Base-by-base conservation (phyloP, 2,113 vertebrate genomes). In the Pygoscelis antarcticus region DNA sequence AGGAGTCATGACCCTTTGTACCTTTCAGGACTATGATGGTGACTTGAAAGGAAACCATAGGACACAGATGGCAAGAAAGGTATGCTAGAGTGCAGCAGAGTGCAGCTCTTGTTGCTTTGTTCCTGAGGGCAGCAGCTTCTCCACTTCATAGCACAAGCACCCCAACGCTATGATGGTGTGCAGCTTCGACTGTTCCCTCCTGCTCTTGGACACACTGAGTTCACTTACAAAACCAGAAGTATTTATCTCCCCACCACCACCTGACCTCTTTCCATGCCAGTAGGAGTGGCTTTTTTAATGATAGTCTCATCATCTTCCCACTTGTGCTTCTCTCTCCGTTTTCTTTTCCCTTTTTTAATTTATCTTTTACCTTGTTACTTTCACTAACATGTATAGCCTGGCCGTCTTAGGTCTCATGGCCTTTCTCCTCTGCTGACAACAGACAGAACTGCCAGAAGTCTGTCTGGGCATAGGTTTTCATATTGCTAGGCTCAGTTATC, bases 141-240 rank as follows among this genome's bases (percentile, higher is more conserved):
- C 79, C 11, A 6, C 57, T 82, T 79, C 90, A 34, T 8, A 78
- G 57, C 47, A 36, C 36, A 84, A 79, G 46, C 27, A 49, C 14
- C 72, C 29, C 34, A 70, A 2, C 0, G 1, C 34, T 65, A 34
- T 21, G 47, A 30, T 0, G 0, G 4, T 12, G 72, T 44, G 40
- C 34, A 69, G 70, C 61, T 80, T 82, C 69, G 19, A 20, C 70
- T 49, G 11, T n/a, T 78, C 34, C 46, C 11, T 82, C 57, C 49
- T 29, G 26, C 72, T 55, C 46, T 65, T 74, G 58, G 44, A 64
- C 61, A 26, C 7, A 13, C 9, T 10, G 27, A 61, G 13, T 52
- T 90, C 74, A 40, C 32, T 44, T 68, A 30, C 15, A 64, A 75
- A 75, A 11, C 4, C 22, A 38, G 49, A 68, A 79, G 4, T 69